Evolutionary conservation across 2,113 vertebrate species (phyloP), one percentile per base, ranked within the genome.

Genomic region (Vombatus ursinus): DNA sequence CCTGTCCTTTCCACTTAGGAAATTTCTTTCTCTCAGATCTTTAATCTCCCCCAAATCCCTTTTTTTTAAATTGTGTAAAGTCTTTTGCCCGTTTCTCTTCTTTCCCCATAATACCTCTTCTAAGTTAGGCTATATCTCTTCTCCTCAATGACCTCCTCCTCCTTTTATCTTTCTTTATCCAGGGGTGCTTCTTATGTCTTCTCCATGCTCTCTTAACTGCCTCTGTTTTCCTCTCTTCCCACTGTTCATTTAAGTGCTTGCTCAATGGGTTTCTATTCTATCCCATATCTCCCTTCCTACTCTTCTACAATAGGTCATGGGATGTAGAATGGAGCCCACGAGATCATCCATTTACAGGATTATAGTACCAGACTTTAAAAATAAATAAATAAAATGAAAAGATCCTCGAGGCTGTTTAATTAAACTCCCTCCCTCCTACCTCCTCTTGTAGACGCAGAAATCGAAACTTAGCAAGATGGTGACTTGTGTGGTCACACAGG

Each of bases 71-170:
- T n/a, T n/a, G 25, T 77, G 68, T 16, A 44, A 44, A 44, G 6
- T 84, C 68, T 84, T n/a, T 19, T 84, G 68, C 37, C 68, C n/a
- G n/a, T 84, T n/a, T 6, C 24, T 44, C 44, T 4, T 9, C 10
- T 0, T n/a, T 50, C 9, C 44, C 8, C 10, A 0, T 9, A 47
- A 37, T 24, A 10, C 37, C 0, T 0, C 2, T 0, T 4, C 7
- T 47, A 44, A 24, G n/a, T 50, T 23, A 47, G 1, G 31, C 1
- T 9, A 0, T 11, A 6, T 12, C 2, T 44, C 9, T 37, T 28
- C 44, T 25, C 51, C 37, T 54, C 3, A 31, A 19, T 23, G 1
- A 0, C 0, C 0, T 50, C 19, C 11, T 0, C 0, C 37, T 53
- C 84, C 52, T 84, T 16, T 93, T 52, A 8, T 37, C 10, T 52